Evolutionary conservation across 2,113 vertebrate genomes (phyloP).

Genomic region (Camelus bactrianus): DNA sequence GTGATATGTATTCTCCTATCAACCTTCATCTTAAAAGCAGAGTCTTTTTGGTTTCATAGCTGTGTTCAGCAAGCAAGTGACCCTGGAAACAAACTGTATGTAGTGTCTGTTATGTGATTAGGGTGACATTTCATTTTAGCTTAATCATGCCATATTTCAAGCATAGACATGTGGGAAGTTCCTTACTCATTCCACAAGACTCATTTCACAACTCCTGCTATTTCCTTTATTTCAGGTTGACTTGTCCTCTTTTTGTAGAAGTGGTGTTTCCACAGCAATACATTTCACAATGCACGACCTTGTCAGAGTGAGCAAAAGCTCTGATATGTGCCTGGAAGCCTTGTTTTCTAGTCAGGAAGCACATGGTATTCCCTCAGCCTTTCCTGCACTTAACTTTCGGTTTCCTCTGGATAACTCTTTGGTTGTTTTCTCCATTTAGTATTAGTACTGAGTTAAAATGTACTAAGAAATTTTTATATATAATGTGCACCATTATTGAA

Average conservation of each 20-base stretch:
- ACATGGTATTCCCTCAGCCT: constrained; percentile 75
- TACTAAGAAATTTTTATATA: not conserved
- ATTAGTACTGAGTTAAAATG: constrained; percentile 22
- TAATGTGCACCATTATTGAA: not conserved
- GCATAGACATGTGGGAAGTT: constrained; percentile 66
- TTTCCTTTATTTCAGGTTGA: constrained; percentile 76
- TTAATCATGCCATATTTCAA: constrained; percentile 63
- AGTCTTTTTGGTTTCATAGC: not conserved
- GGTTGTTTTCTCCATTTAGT: constrained; percentile 71
- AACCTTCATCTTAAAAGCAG: constrained; percentile 27
- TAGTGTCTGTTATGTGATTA: constrained; percentile 26
- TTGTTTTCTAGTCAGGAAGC: constrained; percentile 82
- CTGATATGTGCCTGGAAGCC: constrained; percentile 66
- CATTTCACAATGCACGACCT: constrained; percentile 67
- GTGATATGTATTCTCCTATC: constrained; percentile 1
- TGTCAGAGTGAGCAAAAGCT: constrained; percentile 57
- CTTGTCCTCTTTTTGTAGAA: constrained; percentile 53
- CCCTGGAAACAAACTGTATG: not conserved
- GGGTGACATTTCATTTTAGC: constrained; percentile 61
- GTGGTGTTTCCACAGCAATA: constrained; percentile 65
- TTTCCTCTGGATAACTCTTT: constrained; percentile 72
- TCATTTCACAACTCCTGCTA: constrained; percentile 43
- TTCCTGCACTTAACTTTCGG: constrained; percentile 72
- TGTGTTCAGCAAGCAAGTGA: constrained; percentile 60
- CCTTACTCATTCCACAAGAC: constrained; percentile 50